phyloP scores from a whole-genome alignment of 1,140 invertebrate genomes.

The Platorchestia sp. region DNA sequence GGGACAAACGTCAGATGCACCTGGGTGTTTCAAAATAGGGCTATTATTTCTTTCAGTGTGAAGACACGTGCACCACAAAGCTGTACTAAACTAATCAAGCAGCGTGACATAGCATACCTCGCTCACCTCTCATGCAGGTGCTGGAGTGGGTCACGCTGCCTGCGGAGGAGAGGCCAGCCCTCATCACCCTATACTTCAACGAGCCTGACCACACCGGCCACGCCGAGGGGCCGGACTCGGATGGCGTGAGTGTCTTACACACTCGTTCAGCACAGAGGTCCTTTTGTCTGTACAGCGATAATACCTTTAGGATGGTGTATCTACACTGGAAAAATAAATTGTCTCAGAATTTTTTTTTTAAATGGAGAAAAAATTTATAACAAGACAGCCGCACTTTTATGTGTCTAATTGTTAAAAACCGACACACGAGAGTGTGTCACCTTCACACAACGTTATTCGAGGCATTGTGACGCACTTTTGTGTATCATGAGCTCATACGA shows the following conservation, averaged over 20 bases:
- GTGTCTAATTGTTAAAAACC: neutral
- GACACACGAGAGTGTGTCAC: neutral
- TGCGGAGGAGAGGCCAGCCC: conserved; percentile 71
- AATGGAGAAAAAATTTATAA: neutral
- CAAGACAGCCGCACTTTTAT: too few relatives aligned
- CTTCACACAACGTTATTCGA: neutral
- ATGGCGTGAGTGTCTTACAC: conserved; percentile 71
- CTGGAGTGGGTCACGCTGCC: conserved; percentile 79
- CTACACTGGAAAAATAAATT: too few relatives aligned
- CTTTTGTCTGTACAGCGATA: neutral
- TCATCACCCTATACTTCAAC: conserved; percentile 80
- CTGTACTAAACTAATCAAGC: neutral
- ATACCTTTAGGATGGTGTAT: neutral
- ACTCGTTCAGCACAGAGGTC: neutral
- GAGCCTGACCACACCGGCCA: conserved; percentile 79
- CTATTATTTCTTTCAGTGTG: too few relatives aligned
- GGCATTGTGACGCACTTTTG: neutral
- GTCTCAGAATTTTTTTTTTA: neutral
- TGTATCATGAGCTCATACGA: too few relatives aligned
- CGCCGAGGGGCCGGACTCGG: conserved; percentile 70
- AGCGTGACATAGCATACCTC: neutral
- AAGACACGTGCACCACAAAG: too few relatives aligned
- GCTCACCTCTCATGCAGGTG: conserved; percentile 74
- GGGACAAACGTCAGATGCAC: too few relatives aligned
- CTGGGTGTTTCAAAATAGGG: too few relatives aligned